Base-by-base conservation (phyloP, 2,797 vertebrate species). In the Champsocephalus esox region DNA sequence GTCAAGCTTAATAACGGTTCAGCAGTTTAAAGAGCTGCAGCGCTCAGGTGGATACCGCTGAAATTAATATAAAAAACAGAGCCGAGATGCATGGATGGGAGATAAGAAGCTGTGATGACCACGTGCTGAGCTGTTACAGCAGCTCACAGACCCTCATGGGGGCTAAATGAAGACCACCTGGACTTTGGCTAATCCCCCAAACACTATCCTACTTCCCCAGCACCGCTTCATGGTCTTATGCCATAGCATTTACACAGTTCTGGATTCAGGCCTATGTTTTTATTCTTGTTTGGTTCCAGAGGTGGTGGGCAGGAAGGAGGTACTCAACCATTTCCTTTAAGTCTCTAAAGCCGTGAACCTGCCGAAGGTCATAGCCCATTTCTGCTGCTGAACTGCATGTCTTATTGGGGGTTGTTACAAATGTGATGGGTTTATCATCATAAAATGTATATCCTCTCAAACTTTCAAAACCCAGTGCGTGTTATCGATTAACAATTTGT, bases 91-190 rank as follows among this genome's bases (percentile, higher is more conserved):
- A 66, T 70, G 58, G 61, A 79, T 64, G 17, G 32, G 58, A 64
- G 61, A 80, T 80, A 79, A 72, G 73, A 76, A 80, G 79, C 71
- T 75, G 76, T 82, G 88, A 75, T 55, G 77, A 87, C 81, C 80
- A 75, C 60, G 80, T 81, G 81, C 83, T 82, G 80, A 81, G 79
- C 69, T 75, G 71, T 78, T 70, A 83, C 66, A 80, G 72, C 83
- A 82, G 79, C 77, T 77, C 83, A 69, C 64, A 79, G 82, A 61
- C 77, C 85, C 66, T 51, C 58, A 70, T 87, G 89, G 75, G 81
- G 68, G 72, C 82, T 81, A 93, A 93, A 94, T 93, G 83, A 92
- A 91, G 93, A 93, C 90, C 93, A 94, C 93, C 91, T 94, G 92
- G 87, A 73, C 88, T 75, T 79, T 80, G 68, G 85, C 68, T 92